Base-by-base conservation (phyloP, 1,140 invertebrate species). In the Rhynchophorus ferrugineus region DNA sequence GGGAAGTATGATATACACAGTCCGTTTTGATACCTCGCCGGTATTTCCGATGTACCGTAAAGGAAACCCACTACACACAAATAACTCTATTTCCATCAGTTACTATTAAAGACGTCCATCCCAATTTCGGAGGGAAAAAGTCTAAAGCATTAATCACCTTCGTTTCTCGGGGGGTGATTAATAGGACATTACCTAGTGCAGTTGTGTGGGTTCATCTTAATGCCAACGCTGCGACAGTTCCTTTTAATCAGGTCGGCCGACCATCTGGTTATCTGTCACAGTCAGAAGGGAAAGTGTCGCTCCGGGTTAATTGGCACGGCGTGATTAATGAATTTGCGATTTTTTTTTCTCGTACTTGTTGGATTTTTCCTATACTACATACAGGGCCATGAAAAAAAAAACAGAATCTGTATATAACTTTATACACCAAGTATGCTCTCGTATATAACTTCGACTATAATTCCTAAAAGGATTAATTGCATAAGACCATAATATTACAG, bases 61-160 rank as follows among this genome's bases (percentile, higher is more conserved):
- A n/a, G n/a, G n/a, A n/a, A 29, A 29, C 24, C 24, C 24, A 29
- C 24, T 11, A 29, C 24, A 47, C 33, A 47, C 45, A 47, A 47
- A 47, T 37, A 47, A 47, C 45, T 47, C 45, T 16, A 47, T 47
- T 47, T 47, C 19, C 45, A 47, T 47, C 45, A 47, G 45, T 47
- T 47, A 47, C 45, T 36, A 47, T 47, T 33, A 47, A 47, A 47
- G 45, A 47, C 45, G 45, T 47, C 45, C 45, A 34, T 20, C 37
- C 45, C 45, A 47, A 47, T 47, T 47, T 47, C 33, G 45, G 13
- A 44, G 34, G 45, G 45, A 37, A 47, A 47, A 47, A 47, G 44
- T 45, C 44, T 13, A 9, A 33, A 17, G 34, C 45, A 47, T 47
- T 47, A 47, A 47, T 47, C 45, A 47, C 45, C 45, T 37, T 18